These are phyloP conservation scores for Orthosia incerta DNA, from an alignment of 2,888 invertebrate genomes.

Conservation along the genomic window DNA sequence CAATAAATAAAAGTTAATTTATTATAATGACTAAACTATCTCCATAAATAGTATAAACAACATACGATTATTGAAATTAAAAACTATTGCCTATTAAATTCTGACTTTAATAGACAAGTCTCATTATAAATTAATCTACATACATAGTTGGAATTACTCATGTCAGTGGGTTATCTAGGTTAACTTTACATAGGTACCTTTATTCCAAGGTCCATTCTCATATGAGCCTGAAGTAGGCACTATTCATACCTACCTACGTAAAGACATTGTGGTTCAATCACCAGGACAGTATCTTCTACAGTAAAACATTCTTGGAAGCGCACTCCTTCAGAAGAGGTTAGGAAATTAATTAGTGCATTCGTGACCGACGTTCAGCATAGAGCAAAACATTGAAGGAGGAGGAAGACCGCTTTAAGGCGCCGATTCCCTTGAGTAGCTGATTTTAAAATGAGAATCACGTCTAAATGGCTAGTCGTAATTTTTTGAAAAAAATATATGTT, in stretches of 20 bases:
- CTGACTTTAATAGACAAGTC: constrained; percentile 26
- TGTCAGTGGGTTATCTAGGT: constrained; percentile 33
- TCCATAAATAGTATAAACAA: neutral
- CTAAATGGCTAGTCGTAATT: too few species aligned
- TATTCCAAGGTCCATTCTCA: constrained; percentile 25
- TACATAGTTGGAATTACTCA: constrained; percentile 32
- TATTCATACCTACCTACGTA: too few species aligned
- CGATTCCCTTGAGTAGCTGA: too few species aligned
- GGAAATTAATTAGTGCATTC: too few species aligned
- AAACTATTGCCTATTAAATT: constrained; percentile 34
- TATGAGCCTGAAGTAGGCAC: neutral
- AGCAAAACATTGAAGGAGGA: too few species aligned
- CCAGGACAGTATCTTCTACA: too few species aligned
- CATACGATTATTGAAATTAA: constrained; percentile 13
- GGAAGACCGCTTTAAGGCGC: too few species aligned
- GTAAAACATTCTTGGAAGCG: too few species aligned
- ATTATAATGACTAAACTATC: constrained; percentile 13
- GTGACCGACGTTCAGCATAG: too few species aligned
- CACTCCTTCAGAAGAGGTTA: too few species aligned
- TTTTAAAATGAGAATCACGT: too few species aligned
- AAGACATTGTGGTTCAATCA: neutral
- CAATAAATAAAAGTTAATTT: constrained; percentile 5
- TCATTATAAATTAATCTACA: constrained; percentile 30
- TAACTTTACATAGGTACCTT: constrained; percentile 17
- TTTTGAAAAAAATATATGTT: too few species aligned